phyloP scores from a whole-genome alignment of 2,113 vertebrate species.

The Nerophis lumbriciformis region DNA sequence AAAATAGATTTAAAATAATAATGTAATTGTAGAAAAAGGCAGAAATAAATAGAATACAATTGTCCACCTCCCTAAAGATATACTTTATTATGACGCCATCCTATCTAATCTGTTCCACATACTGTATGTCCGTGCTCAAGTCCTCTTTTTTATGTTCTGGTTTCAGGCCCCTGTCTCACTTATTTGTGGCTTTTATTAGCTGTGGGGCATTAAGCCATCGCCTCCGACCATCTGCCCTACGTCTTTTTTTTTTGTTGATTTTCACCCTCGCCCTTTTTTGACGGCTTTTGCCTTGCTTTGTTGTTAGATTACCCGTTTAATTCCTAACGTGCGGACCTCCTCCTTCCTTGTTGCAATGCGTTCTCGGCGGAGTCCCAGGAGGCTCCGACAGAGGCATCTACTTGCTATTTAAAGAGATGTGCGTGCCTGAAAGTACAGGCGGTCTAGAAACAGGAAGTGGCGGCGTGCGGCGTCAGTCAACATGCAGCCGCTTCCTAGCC shows the following conservation, averaged over 20 bases:
- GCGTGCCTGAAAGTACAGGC: conserved; percentile 45
- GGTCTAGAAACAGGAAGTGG: conserved; percentile 69
- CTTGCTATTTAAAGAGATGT: conserved; percentile 64
- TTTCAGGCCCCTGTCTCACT: not conserved
- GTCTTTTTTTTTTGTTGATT: conserved; percentile 19
- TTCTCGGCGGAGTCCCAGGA: conserved; percentile 3
- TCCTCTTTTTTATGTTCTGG: not conserved
- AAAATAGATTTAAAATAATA: no score
- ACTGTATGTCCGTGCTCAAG: not conserved
- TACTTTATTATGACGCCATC: no score
- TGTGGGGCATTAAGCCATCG: conserved; percentile 41
- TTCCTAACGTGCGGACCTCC: not conserved
- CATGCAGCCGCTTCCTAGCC: conserved; percentile 51
- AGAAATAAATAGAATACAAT: no score
- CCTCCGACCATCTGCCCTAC: conserved; percentile 52
- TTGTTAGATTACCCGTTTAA: no score
- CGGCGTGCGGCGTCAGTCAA: conserved; percentile 43
- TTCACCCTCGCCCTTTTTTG: not conserved
- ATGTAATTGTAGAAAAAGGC: no score
- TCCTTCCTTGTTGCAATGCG: conserved; percentile 12
- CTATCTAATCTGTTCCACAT: no score
- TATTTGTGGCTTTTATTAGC: conserved; percentile 24
- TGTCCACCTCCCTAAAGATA: no score
- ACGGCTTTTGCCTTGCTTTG: not conserved
- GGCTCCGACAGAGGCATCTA: conserved; percentile 42